A percentile compares a stretch with the other conserved stretches of the same genome.
Evolutionary conservation across 2,113 vertebrate genomes (phyloP).

Genomic region (Tenrec ecaudatus): DNA sequence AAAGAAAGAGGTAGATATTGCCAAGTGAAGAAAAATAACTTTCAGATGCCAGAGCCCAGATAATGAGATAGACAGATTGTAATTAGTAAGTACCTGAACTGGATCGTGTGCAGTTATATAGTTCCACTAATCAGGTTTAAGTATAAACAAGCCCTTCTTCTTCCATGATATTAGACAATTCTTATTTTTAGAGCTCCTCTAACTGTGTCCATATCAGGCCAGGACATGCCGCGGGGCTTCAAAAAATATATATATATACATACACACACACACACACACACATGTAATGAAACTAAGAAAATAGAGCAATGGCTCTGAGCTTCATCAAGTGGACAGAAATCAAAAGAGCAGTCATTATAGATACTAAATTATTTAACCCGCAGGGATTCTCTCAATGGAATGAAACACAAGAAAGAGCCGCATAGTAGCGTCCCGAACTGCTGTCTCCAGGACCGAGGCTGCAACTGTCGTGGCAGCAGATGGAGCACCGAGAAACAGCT

Average conservation of each 20-base stretch:
- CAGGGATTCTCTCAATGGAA: background rate
- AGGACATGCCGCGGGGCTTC: background rate
- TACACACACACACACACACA: no score
- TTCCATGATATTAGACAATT: background rate
- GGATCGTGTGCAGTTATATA: constrained; percentile 70
- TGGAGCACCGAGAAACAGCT: background rate
- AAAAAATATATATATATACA: background rate
- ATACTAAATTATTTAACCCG: constrained; percentile 31
- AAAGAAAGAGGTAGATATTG: constrained; percentile 72
- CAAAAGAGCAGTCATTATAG: background rate
- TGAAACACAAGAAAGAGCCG: background rate
- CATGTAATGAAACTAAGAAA: constrained; percentile 9
- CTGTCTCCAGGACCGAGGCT: background rate
- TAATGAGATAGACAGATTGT: constrained; percentile 78
- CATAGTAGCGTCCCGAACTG: background rate
- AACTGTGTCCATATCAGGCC: background rate
- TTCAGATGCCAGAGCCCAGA: constrained; percentile 55
- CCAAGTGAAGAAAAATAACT: constrained; percentile 71
- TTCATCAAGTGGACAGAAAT: background rate
- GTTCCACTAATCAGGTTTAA: background rate
- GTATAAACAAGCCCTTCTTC: constrained; percentile 9
- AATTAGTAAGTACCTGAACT: constrained; percentile 80
- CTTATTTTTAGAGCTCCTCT: background rate
- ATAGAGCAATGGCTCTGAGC: background rate
- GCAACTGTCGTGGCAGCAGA: background rate